Base-by-base conservation (phyloP, 2,797 vertebrate species). In the Petrocephalus schoutedeni region DNA sequence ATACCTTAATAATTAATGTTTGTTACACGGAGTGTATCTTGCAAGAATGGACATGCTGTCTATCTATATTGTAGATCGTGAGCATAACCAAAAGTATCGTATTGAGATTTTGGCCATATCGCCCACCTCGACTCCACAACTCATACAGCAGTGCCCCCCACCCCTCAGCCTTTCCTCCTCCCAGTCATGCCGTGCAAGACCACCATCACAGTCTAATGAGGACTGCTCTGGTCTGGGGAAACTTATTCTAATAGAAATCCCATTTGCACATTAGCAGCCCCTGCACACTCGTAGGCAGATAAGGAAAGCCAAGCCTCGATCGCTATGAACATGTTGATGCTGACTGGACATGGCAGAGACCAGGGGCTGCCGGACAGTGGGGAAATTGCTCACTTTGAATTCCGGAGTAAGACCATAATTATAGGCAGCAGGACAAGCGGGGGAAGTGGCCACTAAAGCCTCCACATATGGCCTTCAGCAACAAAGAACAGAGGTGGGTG, bases 371-470 rank as follows among this genome's bases (percentile, higher is more conserved):
- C 8, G 56, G 56, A 82, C 16, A 58, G 12, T 59, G 77, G 41
- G 87, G 74, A 51, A 91, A 92, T 89, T 92, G 89, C 90, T 90
- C 92, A 91, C 89, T 93, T 92, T 90, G 90, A 91, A 92, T 90
- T 89, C 89, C 90, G 88, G 89, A 90, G 90, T 51, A 87, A 91
- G 90, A 87, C 88, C 85, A 88, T 90, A 93, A 91, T 93, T 91
- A 91, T 88, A 88, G 90, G 90, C 90, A 91, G 80, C 89, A 91
- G 87, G 74, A 85, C 53, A 51, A 88, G 86, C 28, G 59, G 86
- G 87, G 56, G 85, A 28, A 9, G 54, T 16, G 21, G 53, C 12
- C 83, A 3, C 10, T 32, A 86, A 67, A 41, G 41, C 36, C 64
- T 77, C 56, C 56, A 3, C 56, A 19, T 14, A 77, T 2, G 0